Base-by-base conservation (phyloP, 2,797 vertebrate genomes). In the Martes flavigula region DNA sequence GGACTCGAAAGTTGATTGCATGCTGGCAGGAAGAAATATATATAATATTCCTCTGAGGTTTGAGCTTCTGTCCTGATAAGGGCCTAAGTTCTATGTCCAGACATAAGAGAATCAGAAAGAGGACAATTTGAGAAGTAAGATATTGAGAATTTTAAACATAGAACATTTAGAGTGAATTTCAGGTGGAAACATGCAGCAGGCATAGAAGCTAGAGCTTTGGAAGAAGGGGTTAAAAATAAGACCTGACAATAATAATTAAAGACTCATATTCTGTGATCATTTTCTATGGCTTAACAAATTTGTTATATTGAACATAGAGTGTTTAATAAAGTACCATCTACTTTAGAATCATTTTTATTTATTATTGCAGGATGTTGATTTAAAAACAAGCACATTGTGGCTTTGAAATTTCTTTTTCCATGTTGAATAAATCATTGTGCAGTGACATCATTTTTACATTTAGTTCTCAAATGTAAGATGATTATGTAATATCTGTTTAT, bases 401-500 rank as follows among this genome's bases (percentile, higher is more conserved):
- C 78, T 96, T 95, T 82, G 82, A 73, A 91, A 68, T 83, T 93
- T 79, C 5, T 87, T 89, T 96, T 96, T 73, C 56, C 3, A 58
- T 77, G 32, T 86, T 94, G 68, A 78, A 32, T 93, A 92, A 93
- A 90, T 92, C 17, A 8, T 88, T 94, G 32, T 85, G 7, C 7
- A 60, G 1, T 87, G 43, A 91, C 30, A 95, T 84, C 23, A 96
- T 90, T 91, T 95, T 96, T 87, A 91, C 23, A 96, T 90, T 84
- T 81, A 90, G 32, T 93, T 43, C 27, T 62, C 18, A 96, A 92
- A 87, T 68, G 68, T 81, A 51, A 94, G 87, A 77, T 35, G 35
- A 58, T 97, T 94, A 54, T 8, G 56, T 38, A 95, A 88, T 79
- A 81, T 66, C 48, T 94, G 94, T 95, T 92, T 90, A 84, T 90